phyloP scores from a whole-genome alignment of 2,113 vertebrate species.

The Cyanistes caeruleus region DNA sequence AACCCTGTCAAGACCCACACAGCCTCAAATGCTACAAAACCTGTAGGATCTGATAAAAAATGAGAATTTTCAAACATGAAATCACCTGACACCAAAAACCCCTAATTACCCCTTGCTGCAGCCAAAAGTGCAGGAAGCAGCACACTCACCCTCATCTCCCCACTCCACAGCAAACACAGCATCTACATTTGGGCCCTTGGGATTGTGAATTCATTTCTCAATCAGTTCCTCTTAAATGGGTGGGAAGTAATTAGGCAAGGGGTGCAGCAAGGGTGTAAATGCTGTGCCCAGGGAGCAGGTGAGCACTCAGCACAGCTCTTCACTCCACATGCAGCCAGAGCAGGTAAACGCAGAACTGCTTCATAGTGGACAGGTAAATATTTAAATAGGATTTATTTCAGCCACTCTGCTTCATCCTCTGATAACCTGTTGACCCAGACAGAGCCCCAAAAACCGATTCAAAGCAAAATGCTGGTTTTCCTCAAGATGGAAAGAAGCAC shows the following conservation, averaged over 20 bases:
- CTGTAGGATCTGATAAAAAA: fast-evolving
- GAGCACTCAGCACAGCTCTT: not conserved
- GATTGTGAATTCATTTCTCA: not conserved
- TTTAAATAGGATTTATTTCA: constrained; percentile 18
- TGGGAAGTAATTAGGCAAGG: not conserved
- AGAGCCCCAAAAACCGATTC: not conserved
- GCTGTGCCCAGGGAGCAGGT: not conserved
- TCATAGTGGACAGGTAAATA: not conserved
- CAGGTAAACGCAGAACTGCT: not conserved
- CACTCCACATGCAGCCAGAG: not conserved
- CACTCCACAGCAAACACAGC: not conserved
- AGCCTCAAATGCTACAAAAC: not conserved
- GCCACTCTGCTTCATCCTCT: not conserved
- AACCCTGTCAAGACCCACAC: fast-evolving
- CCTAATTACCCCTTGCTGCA: not conserved
- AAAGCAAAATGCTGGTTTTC: not conserved
- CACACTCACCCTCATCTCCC: not conserved
- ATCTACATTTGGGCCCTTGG: not conserved
- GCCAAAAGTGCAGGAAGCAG: not conserved
- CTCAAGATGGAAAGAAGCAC: not conserved
- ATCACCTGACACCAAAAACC: not conserved
- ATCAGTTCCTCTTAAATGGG: not conserved
- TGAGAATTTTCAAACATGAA: not conserved
- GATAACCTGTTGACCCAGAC: not conserved
- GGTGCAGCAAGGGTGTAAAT: not conserved